phyloP scores from a whole-genome alignment of 37 sponge, comb jelly and placozoan species.

The Diacarnus erythraeanus region DNA sequence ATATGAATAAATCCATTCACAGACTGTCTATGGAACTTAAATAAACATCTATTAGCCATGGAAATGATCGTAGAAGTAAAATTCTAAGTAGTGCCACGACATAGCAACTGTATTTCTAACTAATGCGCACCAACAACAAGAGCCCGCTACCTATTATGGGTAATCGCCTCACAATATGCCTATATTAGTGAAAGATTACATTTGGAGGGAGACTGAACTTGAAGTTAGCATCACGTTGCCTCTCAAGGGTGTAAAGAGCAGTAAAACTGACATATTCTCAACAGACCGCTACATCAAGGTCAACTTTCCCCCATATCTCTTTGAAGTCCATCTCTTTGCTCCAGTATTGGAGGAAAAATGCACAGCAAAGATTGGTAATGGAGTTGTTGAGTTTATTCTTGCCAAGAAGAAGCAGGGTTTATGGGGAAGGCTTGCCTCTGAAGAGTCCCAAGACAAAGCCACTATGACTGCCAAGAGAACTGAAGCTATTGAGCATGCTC shows the following conservation, averaged over 20 bases:
- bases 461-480: constrained; percentile 49
- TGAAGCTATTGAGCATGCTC: constrained; percentile 60
- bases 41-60: not conserved
- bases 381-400: constrained; percentile 61
- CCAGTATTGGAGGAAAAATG: constrained; percentile 66
- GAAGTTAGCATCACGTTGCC: constrained; percentile 74
- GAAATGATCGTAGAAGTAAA: not conserved
- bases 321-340: constrained; percentile 73
- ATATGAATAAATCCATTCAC: not conserved
- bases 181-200: constrained; percentile 84
- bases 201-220: constrained; percentile 83
- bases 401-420: constrained; percentile 34
- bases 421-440: constrained; percentile 56
- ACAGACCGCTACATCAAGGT: constrained; percentile 86
- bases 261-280: constrained; percentile 85
- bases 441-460: constrained; percentile 45
- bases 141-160: not conserved
- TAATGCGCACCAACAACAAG: constrained; percentile 33
- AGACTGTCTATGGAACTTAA: not conserved
- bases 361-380: constrained; percentile 66
- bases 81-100: too few relatives aligned
- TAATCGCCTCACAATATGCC: constrained; percentile 61
- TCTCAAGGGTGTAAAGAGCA: constrained; percentile 79
- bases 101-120: not conserved
- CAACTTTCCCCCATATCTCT: constrained; percentile 82